Percentiles rank a stretch among this genome's conserved stretches.
Conservation (phyloP, 2,888 invertebrate species). For the Platycnemis pennipes region DNA sequence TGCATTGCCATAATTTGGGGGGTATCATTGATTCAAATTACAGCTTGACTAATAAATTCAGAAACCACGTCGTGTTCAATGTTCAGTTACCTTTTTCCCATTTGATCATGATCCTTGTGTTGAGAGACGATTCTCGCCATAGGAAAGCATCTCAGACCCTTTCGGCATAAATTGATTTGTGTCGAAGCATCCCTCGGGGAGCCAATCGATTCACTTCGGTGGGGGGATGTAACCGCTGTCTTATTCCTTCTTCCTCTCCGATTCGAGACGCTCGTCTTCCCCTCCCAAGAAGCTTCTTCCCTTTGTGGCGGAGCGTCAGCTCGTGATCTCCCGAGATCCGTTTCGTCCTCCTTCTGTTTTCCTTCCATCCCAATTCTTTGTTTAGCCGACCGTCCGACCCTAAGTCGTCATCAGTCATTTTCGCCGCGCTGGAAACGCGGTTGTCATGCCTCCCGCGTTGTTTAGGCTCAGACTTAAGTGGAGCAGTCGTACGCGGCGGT, state of each 20-base stretch:
- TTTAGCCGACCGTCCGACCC: not conserved
- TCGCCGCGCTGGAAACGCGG: not conserved
- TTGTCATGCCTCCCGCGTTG: conserved; percentile 6
- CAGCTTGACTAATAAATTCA: too few species aligned
- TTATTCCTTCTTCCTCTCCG: not conserved
- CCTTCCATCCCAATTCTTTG: not conserved
- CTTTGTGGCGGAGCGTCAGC: not conserved
- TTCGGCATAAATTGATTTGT: not conserved
- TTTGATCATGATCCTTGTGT: too few species aligned
- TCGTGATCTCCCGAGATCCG: not conserved
- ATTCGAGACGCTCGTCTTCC: not conserved
- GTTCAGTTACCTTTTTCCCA: too few species aligned
- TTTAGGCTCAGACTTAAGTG: not conserved
- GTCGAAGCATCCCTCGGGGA: not conserved
- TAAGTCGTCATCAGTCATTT: not conserved
- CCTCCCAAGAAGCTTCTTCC: not conserved
- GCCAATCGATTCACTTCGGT: not conserved
- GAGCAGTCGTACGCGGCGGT: not conserved
- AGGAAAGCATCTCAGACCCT: not conserved
- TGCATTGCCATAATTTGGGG: too few species aligned
- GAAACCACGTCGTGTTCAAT: too few species aligned
- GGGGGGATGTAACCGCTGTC: not conserved
- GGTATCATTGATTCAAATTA: too few species aligned
- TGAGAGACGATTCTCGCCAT: too few species aligned
- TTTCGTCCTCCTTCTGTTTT: not conserved